These are phyloP conservation scores for Ptychochromis oligacanthus DNA, from an alignment of 2,113 vertebrate species.

Conservation along the genomic window DNA sequence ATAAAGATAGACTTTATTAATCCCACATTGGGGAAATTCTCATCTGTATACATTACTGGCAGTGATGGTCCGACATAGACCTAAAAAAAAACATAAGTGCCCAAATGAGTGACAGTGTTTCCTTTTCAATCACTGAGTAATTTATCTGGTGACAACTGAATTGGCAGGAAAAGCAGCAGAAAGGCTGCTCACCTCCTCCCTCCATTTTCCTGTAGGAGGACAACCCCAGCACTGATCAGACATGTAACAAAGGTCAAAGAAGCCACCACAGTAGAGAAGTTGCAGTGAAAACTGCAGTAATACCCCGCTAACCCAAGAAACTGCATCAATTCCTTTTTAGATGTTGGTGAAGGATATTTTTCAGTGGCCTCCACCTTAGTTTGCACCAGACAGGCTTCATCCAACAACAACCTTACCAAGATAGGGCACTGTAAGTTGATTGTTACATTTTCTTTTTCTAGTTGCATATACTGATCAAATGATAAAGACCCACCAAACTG, in stretches of 20 bases:
- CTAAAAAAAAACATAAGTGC: accelerated
- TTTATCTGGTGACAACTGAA: not conserved
- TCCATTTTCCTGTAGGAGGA: not conserved
- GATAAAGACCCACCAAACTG: too few relatives aligned
- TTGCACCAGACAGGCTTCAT: too few relatives aligned
- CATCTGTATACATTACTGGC: not conserved
- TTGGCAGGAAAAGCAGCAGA: not conserved
- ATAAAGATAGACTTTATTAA: too few relatives aligned
- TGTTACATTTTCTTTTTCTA: too few relatives aligned
- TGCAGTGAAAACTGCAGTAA: not conserved
- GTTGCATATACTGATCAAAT: too few relatives aligned
- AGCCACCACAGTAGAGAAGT: not conserved
- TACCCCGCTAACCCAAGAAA: not conserved
- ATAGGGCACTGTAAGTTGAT: too few relatives aligned
- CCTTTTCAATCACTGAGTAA: not conserved
- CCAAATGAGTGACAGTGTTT: not conserved
- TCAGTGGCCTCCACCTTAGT: too few relatives aligned
- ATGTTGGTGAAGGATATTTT: not conserved
- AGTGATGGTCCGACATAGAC: not conserved
- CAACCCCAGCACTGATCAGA: not conserved
- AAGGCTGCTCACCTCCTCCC: not conserved
- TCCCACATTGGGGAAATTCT: too few relatives aligned
- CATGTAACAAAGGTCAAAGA: not conserved
- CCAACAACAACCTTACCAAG: too few relatives aligned
- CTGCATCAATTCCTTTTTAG: not conserved